These are phyloP conservation scores for Streptopelia turtur DNA, from an alignment of 2,797 vertebrate species.

Conservation along the genomic window DNA sequence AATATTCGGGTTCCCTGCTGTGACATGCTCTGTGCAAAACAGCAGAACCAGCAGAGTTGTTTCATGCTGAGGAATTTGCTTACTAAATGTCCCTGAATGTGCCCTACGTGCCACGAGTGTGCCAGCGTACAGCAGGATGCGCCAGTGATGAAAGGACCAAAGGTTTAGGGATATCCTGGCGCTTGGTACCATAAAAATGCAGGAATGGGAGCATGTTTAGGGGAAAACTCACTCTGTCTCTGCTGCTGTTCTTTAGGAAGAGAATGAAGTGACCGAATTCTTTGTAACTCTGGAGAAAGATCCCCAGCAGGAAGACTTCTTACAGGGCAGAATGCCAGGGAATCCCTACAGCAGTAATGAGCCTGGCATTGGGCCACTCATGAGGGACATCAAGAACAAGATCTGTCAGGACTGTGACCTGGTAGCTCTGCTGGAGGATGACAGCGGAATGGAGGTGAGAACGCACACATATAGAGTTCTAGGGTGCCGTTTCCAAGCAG, in stretches of 20 bases:
- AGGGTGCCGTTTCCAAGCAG: not conserved
- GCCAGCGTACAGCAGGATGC: not conserved
- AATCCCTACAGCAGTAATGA: conserved; percentile 99
- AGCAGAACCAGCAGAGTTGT: not conserved
- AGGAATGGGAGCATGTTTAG: rapidly evolving
- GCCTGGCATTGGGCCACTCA: conserved; percentile 95
- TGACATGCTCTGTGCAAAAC: not conserved
- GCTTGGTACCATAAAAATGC: not conserved
- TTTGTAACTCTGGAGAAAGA: conserved; percentile 98
- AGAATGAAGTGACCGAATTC: conserved; percentile 99
- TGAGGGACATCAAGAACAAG: conserved; percentile 99
- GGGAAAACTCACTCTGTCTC: not conserved
- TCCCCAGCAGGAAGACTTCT: conserved; percentile 98
- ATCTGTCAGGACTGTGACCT: conserved; percentile 99
- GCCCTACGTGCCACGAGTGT: not conserved
- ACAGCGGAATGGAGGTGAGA: conserved; percentile 98
- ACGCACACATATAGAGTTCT: not conserved
- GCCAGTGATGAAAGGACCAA: not conserved
- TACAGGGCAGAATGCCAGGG: conserved; percentile 98
- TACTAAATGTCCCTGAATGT: not conserved
- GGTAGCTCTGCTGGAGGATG: conserved; percentile 96
- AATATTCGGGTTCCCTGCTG: not conserved
- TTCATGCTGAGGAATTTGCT: not conserved
- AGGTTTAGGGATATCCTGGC: not conserved
- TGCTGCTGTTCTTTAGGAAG: conserved; percentile 84